Evolutionary conservation across 2,888 invertebrate genomes (phyloP), one percentile per base, ranked within the genome.

Genomic region (Hirtodrosophila histrioides): DNA sequence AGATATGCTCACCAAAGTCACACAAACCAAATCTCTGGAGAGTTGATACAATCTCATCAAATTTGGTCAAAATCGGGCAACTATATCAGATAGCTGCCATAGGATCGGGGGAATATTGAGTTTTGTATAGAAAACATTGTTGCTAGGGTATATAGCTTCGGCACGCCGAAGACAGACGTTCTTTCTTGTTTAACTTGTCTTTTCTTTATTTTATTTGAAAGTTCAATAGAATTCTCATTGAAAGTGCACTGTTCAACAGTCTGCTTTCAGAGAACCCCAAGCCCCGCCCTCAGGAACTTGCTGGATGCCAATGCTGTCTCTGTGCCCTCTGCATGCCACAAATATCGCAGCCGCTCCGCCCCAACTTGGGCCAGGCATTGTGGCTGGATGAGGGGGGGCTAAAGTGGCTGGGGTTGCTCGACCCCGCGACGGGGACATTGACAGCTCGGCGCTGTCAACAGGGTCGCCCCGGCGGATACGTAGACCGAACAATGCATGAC

Each of bases 401-500:
- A 24, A 51, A 27, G 31, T 43, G 58, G 9, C 31, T 31, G 60
- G 69, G 71, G 48, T 73, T 71, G 71, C 35, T 60, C 33, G 41
- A 73, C 49, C 31, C 48, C 55, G 62, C 65, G 54, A 43, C 36
- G 75, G 66, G 74, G 39, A 57, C 57, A 58, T 55, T 70, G 70
- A 69, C 77, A 74, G 76, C 62, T 67, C 73, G 67, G 37, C 35
- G 68, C 72, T 75, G 80, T 82, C 73, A 73, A 72, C 80, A 51
- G 67, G 48, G 67, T 69, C 69, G 62, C 45, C 65, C 53, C 58
- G 56, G 44, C 27, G 9, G 50, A 56, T 55, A 65, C 78, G 78
- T 76, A 68, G 83, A 89, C 88, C 88, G 86, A 90, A 91, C 90
- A 90, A 90, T 87, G 89, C 89, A 85, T 90, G 88, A 87, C 91